Percentiles rank a stretch among this genome's conserved stretches.
phyloP scores from a whole-genome alignment of 2,888 invertebrate species.

The Loripinus fragilis region DNA sequence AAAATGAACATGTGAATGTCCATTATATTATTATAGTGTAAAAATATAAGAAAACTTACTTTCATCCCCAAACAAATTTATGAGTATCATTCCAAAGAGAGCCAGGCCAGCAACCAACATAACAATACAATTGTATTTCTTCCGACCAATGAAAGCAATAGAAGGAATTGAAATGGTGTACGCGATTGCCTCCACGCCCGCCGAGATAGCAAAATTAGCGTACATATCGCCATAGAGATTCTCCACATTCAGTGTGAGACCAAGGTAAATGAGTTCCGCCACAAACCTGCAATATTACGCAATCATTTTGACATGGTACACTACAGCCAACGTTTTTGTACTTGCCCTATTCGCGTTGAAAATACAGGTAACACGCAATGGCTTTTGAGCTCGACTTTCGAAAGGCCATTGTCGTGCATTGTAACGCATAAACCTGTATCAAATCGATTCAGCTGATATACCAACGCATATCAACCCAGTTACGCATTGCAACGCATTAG shows the following conservation, averaged over 20 bases:
- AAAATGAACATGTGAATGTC: too few relatives aligned
- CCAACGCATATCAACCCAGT: too few relatives aligned
- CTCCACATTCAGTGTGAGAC: constrained; percentile 7
- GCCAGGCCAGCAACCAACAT: constrained; percentile 6
- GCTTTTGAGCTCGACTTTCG: too few relatives aligned
- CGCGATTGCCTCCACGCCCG: not conserved
- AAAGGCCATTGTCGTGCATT: too few relatives aligned
- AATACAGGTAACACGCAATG: too few relatives aligned
- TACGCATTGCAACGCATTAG: too few relatives aligned
- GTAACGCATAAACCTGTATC: too few relatives aligned
- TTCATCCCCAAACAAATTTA: not conserved
- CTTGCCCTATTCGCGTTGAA: too few relatives aligned
- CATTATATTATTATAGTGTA: too few relatives aligned
- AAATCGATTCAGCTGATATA: too few relatives aligned
- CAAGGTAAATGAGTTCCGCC: not conserved
- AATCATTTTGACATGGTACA: not conserved
- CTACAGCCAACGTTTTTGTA: too few relatives aligned
- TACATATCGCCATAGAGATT: not conserved
- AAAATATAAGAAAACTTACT: too few relatives aligned
- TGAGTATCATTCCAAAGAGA: not conserved
- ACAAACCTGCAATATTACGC: not conserved
- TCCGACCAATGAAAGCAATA: not conserved
- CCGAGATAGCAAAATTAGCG: not conserved
- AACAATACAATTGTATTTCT: not conserved
- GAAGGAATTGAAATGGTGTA: not conserved